These are phyloP conservation scores for Uromys caudimaculatus DNA, from an alignment of 2,797 vertebrate species.

Conservation along the genomic window DNA sequence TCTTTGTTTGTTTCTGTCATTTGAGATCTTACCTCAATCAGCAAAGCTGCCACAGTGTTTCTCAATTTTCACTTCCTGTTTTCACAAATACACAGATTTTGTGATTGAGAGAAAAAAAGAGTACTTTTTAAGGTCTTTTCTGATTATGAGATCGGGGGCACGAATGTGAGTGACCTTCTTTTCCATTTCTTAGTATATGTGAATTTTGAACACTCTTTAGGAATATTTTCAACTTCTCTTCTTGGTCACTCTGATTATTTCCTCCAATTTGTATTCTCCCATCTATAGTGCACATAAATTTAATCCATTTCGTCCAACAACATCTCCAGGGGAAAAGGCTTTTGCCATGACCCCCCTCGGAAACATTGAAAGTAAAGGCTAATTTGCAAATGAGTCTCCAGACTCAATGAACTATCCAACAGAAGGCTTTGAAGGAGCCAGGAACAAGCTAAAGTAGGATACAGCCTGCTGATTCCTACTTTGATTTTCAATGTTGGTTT, in stretches of 20 bases:
- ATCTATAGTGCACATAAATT: not conserved
- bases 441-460: not conserved
- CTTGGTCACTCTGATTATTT: not conserved
- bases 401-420: not conserved
- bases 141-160: not conserved
- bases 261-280: not conserved
- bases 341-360: no score
- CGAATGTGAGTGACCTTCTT: not conserved
- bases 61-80: not conserved
- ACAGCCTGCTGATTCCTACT: not conserved
- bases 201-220: not conserved
- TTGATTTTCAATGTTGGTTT: not conserved
- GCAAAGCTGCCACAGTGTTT: not conserved
- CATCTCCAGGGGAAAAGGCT: not conserved
- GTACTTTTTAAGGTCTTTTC: accelerated
- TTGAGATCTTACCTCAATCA: not conserved
- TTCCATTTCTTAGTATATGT: no score
- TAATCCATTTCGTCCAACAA: not conserved
- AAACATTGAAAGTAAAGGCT: not conserved
- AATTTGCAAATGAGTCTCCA: not conserved
- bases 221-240: not conserved
- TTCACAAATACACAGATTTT: not conserved
- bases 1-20: no score
- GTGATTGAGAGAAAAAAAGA: no score
- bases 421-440: not conserved